Evolutionary conservation across 1,140 invertebrate genomes (phyloP).

Genomic region (Neodiprion pinetum): DNA sequence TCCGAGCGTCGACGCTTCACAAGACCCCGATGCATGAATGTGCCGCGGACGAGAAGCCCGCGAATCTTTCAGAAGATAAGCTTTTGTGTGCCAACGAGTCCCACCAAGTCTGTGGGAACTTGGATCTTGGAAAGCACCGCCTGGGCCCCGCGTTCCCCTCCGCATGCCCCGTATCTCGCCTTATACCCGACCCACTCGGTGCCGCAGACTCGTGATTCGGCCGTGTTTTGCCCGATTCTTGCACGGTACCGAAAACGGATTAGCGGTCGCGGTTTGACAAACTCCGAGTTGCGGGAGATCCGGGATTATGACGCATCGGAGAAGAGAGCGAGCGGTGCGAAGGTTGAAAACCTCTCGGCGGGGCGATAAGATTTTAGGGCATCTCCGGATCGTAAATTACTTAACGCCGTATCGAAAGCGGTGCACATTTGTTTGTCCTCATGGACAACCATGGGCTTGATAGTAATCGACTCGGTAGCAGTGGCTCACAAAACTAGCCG

Average conservation of each 20-base stretch:
- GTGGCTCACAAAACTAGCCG: not conserved
- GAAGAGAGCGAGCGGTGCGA: too few relatives aligned
- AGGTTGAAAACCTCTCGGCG: not conserved
- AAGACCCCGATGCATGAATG: not conserved
- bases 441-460: not conserved
- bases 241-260: not conserved
- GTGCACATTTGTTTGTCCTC: not conserved
- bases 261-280: not conserved
- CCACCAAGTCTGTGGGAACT: constrained; percentile 1
- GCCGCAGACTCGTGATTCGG: constrained; percentile 8
- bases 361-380: not conserved
- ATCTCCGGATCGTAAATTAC: not conserved
- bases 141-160: not conserved
- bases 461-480: not conserved
- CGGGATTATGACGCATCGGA: not conserved
- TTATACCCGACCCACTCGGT: not conserved
- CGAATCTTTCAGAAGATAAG: constrained; percentile 7
- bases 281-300: not conserved
- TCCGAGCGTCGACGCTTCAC: constrained; percentile 1
- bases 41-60: constrained; percentile 6
- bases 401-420: not conserved
- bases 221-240: constrained; percentile 12
- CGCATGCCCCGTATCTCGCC: not conserved
- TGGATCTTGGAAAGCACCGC: not conserved
- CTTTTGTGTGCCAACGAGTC: constrained; percentile 9